phyloP scores from a whole-genome alignment of 2,797 vertebrate species.

The Coendou prehensilis region DNA sequence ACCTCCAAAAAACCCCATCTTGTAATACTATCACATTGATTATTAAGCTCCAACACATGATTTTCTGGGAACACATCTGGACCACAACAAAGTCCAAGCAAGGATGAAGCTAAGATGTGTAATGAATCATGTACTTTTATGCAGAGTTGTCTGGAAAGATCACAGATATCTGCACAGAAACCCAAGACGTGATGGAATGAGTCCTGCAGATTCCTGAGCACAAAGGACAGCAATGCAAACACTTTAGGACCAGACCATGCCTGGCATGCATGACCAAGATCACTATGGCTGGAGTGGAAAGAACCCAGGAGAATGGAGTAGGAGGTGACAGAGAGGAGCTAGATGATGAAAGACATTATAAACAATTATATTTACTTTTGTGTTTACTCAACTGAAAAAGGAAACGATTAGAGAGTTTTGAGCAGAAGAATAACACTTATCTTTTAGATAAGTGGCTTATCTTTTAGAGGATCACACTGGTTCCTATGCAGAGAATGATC shows the following conservation, averaged over 20 bases:
- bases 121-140: neutral
- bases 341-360: neutral
- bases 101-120: neutral
- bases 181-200: neutral
- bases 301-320: neutral
- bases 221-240: neutral
- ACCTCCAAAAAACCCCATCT: neutral
- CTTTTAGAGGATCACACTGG: neutral
- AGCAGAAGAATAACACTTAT: neutral
- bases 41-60: neutral
- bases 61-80: neutral
- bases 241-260: neutral
- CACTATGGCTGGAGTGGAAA: neutral
- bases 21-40: neutral
- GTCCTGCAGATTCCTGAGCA: neutral
- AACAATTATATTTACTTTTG: neutral
- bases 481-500: neutral
- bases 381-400: neutral
- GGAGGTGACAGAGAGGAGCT: neutral
- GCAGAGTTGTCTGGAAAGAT: neutral
- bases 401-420: neutral
- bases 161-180: neutral
- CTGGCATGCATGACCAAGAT: neutral
- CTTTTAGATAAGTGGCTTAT: neutral
- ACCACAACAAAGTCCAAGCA: neutral